Conservation (phyloP, 2,888 invertebrate species). For the Graphium colonna region DNA sequence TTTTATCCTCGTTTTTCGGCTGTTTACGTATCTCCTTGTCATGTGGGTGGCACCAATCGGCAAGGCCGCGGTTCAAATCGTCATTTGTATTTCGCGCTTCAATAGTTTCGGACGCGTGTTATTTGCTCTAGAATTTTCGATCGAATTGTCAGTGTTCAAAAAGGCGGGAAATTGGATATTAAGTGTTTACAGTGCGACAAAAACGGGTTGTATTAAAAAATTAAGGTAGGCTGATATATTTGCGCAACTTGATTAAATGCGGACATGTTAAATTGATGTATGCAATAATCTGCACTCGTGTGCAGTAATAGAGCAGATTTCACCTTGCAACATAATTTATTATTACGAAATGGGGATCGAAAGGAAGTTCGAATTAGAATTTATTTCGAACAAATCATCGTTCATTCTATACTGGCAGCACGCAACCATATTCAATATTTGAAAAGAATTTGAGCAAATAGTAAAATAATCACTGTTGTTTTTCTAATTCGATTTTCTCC, state of each 20-base stretch:
- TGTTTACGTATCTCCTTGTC: constrained; percentile 49
- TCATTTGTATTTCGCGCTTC: constrained; percentile 28
- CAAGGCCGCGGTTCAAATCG: constrained; percentile 50
- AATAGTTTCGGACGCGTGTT: constrained; percentile 28
- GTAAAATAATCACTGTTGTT: too few relatives aligned
- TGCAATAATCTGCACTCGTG: neutral
- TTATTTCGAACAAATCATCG: neutral
- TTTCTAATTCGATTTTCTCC: too few relatives aligned
- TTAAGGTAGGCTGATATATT: constrained; percentile 1
- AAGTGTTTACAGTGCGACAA: neutral
- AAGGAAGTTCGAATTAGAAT: constrained; percentile 3
- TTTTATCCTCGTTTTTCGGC: constrained; percentile 43
- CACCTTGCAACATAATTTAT: neutral
- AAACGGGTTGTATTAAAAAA: neutral
- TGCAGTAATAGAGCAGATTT: neutral
- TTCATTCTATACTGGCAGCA: neutral
- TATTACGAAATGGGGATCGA: neutral
- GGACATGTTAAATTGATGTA: neutral
- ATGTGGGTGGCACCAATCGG: constrained; percentile 62
- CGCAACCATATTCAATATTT: too few relatives aligned
- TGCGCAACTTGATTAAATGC: too few relatives aligned
- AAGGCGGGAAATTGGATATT: neutral
- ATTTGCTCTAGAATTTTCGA: neutral
- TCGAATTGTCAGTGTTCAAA: neutral
- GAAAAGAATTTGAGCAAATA: too few relatives aligned